These are phyloP conservation scores for Heteractis magnifica DNA, from an alignment of 92 coral and sea anemone genomes.

Conservation along the genomic window DNA sequence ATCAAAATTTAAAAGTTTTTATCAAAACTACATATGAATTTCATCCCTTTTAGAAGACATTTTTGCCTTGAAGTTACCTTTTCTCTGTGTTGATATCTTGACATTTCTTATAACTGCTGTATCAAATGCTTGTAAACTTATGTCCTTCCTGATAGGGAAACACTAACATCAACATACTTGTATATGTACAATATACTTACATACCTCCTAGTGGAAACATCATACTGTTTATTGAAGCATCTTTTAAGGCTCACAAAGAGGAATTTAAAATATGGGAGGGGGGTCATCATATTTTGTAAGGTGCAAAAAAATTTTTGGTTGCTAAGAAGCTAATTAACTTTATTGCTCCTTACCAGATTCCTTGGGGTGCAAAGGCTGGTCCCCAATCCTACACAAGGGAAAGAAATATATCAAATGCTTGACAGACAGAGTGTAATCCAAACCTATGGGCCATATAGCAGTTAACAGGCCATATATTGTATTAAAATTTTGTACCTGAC, in stretches of 20 bases:
- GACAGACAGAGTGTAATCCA: too few species aligned
- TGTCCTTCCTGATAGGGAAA: conserved; percentile 69
- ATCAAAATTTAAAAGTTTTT: neutral
- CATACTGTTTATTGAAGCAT: too few species aligned
- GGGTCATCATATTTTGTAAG: neutral
- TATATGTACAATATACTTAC: neutral
- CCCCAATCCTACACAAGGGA: conserved; percentile 85
- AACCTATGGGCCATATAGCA: too few species aligned
- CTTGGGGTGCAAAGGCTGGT: conserved; percentile 97
- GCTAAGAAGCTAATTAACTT: neutral
- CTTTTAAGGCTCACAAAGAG: too few species aligned
- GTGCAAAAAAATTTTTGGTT: neutral
- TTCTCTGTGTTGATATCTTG: conserved; percentile 55
- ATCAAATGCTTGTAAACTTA: conserved; percentile 73
- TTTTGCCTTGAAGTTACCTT: conserved; percentile 24
- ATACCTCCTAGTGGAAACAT: neutral
- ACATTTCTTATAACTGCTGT: conserved; percentile 78
- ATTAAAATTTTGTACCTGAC: too few species aligned
- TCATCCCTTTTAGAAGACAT: neutral
- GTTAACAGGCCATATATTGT: too few species aligned
- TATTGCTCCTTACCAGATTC: conserved; percentile 67
- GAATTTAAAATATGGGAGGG: too few species aligned
- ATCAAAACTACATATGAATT: neutral
- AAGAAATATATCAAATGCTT: neutral
- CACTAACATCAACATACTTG: neutral